phyloP scores from a whole-genome alignment of 30 jellyfish, hydroid and myxozoan species.

The Cassiopea andromeda region DNA sequence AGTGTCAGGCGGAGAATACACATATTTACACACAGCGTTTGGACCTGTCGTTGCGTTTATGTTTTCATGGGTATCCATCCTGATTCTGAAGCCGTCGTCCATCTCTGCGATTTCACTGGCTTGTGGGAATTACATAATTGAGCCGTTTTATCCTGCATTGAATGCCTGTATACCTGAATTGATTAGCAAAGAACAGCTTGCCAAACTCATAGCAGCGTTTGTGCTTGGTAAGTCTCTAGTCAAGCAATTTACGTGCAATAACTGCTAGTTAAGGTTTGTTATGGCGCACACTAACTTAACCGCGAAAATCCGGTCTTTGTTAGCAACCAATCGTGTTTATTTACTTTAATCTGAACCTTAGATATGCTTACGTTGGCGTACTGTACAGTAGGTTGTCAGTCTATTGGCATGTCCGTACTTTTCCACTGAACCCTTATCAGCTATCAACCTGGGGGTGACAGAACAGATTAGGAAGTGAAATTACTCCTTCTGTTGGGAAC shows the following conservation, averaged over 20 bases:
- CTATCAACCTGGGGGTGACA: too few relatives aligned
- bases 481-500: too few relatives aligned
- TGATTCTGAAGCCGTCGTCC: constrained; percentile 85
- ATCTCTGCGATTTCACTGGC: constrained; percentile 91
- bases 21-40: constrained; percentile 76
- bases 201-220: constrained; percentile 86
- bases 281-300: too few relatives aligned
- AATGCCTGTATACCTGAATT: constrained; percentile 26
- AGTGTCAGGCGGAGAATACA: constrained; percentile 87
- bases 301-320: too few relatives aligned
- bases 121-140: constrained; percentile 86
- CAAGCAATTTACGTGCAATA: background rate
- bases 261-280: too few relatives aligned
- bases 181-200: constrained; percentile 43
- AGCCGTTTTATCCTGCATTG: constrained; percentile 79
- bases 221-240: constrained; percentile 73
- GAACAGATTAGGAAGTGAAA: too few relatives aligned
- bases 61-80: constrained; percentile 73
- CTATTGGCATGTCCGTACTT: too few relatives aligned
- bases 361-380: too few relatives aligned
- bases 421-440: too few relatives aligned
- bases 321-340: too few relatives aligned
- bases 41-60: constrained; percentile 88
- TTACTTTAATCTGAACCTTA: too few relatives aligned
- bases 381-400: too few relatives aligned